phyloP scores from a whole-genome alignment of 1,140 invertebrate species.

The Drosophila sturtevanti region DNA sequence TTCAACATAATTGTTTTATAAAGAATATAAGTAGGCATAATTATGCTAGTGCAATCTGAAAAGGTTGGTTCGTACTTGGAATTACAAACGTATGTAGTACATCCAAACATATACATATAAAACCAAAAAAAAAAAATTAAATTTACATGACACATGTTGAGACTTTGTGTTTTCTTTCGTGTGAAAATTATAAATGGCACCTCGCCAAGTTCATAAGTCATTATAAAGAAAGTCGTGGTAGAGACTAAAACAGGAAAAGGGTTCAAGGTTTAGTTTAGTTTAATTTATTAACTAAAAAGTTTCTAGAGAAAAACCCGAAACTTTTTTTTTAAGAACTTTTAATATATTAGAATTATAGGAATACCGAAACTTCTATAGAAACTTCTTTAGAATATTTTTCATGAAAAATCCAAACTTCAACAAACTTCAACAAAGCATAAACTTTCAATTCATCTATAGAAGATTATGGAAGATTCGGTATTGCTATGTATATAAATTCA shows the following conservation, averaged over 20 bases:
- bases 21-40: slow-evolving; percentile 76
- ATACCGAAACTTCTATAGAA: no score
- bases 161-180: slow-evolving; percentile 33
- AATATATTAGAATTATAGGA: no score
- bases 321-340: no score
- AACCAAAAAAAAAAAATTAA: background rate
- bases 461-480: no score
- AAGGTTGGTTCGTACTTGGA: slow-evolving; percentile 8
- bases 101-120: no score
- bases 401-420: no score
- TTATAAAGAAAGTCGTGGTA: slow-evolving; percentile 51
- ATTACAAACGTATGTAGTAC: no score
- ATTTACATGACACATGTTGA: slow-evolving; percentile 46
- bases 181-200: slow-evolving; percentile 78
- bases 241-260: slow-evolving; percentile 20
- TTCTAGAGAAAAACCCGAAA: no score
- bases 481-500: no score
- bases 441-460: no score
- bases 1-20: slow-evolving; percentile 68
- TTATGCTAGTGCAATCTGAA: slow-evolving; percentile 63
- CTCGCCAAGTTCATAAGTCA: slow-evolving; percentile 45
- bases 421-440: no score
- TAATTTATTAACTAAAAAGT: background rate
- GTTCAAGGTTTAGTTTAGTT: background rate
- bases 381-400: no score